Evolutionary conservation across 1,140 invertebrate species (phyloP).

Genomic region (Dendrolimus kikuchii): DNA sequence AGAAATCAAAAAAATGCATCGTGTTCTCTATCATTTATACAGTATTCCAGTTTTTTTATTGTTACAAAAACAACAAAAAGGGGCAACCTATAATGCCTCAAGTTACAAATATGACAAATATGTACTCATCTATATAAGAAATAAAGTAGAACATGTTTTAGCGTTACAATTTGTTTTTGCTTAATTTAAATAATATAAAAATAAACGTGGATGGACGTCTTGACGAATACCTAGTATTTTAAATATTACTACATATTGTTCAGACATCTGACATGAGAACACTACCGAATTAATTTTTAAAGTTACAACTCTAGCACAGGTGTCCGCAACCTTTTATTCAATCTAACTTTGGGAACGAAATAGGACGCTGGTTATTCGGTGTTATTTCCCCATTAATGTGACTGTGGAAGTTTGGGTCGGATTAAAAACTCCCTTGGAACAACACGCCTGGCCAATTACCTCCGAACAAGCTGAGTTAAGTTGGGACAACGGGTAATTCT

Average conservation of each 20-base stretch:
- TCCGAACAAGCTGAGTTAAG: constrained; percentile 1
- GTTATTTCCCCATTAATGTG: constrained; percentile 61
- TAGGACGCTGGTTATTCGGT: constrained; percentile 39
- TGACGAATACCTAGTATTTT: background rate
- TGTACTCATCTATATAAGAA: too few relatives aligned
- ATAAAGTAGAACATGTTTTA: too few relatives aligned
- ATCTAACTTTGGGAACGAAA: constrained; percentile 51
- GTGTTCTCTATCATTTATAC: too few relatives aligned
- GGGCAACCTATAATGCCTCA: too few relatives aligned
- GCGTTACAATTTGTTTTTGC: too few relatives aligned
- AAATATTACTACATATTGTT: background rate
- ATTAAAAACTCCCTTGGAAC: constrained; percentile 57
- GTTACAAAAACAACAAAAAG: too few relatives aligned
- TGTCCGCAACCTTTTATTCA: constrained; percentile 53
- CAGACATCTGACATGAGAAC: background rate
- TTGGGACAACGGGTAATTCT: too few relatives aligned
- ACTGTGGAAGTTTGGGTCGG: constrained; percentile 41
- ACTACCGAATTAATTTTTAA: constrained; percentile 38
- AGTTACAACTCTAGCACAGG: constrained; percentile 31
- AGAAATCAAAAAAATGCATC: too few relatives aligned
- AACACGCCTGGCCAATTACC: constrained; percentile 46
- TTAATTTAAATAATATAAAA: too few relatives aligned
- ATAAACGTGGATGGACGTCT: too few relatives aligned
- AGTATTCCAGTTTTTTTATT: too few relatives aligned
- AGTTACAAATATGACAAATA: too few relatives aligned